Base-by-base conservation (phyloP, 1,140 invertebrate genomes). In the Maniola jurtina region DNA sequence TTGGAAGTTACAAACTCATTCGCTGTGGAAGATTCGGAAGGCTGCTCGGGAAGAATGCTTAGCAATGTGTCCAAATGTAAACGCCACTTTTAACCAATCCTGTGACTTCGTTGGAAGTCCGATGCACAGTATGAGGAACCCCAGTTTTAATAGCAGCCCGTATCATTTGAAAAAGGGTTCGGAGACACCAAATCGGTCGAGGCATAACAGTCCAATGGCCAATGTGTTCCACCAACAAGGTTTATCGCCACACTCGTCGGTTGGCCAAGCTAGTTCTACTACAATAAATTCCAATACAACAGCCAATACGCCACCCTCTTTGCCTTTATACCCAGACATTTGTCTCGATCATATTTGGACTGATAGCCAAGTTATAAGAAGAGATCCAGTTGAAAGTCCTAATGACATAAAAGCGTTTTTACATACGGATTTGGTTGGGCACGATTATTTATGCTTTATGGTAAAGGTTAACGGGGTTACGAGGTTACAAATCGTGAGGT, bases 331-430 rank as follows among this genome's bases (percentile, higher is more conserved):
- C 66, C 97, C 97, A 1, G 95, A 96, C 73, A 92, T 98, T 57
- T 98, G 96, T 83, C 91, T 98, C 15, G 97, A 98, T 79, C 95
- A 96, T 75, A 91, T 98, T 14, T 98, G 97, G 97, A 96, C 95
- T 0, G 97, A 98, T 79, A 94, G 90, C 68, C 90, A 91, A 48
- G 90, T 88, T n/a, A 83, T 91, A 56, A 73, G 90, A 36, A 88
- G 93, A 80, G 93, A 91, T 84, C 84, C 66, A 15, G 83, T 90
- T 0, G 90, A 92, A 15, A 86, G 76, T 64, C 78, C 80, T 5
- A 88, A 94, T 64, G 95, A 97, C 36, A 93, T 92, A 0, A 96
- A 96, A 73, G 95, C 95, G 1, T 97, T 98, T 76, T 86, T 97
- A 33, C 95, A 95, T 52, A 93, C 93, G 15, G 97, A 98, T 91